These are phyloP conservation scores for Papilio polytes DNA, from an alignment of 1,140 invertebrate species.

Conservation along the genomic window DNA sequence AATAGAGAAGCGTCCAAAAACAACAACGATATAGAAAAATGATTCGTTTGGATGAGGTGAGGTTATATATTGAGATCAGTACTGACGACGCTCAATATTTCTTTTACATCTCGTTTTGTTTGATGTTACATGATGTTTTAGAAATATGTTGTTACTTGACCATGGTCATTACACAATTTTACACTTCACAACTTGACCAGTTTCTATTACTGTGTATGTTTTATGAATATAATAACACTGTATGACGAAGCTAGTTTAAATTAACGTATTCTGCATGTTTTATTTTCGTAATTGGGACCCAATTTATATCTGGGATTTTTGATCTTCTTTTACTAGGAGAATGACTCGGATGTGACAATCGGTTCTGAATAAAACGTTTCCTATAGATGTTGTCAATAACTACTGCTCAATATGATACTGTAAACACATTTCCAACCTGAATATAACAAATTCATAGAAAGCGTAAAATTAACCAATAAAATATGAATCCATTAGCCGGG, in stretches of 20 bases:
- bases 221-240: not conserved
- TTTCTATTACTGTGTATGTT: not conserved
- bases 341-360: not conserved
- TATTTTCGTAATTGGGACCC: not conserved
- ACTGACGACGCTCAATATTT: not conserved
- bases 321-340: too few species aligned
- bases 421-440: not conserved
- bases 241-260: not conserved
- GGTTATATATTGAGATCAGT: not conserved
- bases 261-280: slow-evolving; percentile 1
- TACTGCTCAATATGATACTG: not conserved
- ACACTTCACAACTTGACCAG: not conserved
- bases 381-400: not conserved
- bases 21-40: slow-evolving; percentile 54
- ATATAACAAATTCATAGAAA: slow-evolving; percentile 25
- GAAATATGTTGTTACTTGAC: not conserved
- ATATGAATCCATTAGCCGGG: slow-evolving; percentile 31
- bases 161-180: too few species aligned
- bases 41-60: slow-evolving; percentile 17
- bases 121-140: not conserved
- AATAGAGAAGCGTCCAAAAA: slow-evolving; percentile 50
- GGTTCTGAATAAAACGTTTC: not conserved
- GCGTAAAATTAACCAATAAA: slow-evolving; percentile 20
- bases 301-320: not conserved
- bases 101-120: not conserved